These are phyloP conservation scores for Taxidea taxus DNA, from an alignment of 2,113 vertebrate species.

Conservation along the genomic window DNA sequence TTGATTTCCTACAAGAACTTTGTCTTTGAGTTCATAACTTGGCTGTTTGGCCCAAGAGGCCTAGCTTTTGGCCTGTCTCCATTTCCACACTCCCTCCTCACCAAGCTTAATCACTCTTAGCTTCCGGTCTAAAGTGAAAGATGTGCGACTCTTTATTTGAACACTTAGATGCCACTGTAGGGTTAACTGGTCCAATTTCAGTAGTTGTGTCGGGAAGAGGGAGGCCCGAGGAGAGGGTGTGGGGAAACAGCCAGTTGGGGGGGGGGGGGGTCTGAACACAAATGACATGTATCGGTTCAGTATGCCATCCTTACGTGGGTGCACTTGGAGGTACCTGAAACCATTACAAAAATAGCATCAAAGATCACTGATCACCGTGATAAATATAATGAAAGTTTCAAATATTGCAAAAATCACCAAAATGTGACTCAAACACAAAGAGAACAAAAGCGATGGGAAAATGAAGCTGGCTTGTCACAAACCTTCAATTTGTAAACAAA, in stretches of 20 bases:
- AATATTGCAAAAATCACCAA: neutral
- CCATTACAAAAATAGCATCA: neutral
- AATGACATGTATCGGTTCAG: neutral
- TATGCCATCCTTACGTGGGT: neutral
- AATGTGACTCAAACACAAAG: neutral
- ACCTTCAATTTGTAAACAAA: neutral
- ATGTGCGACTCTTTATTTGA: neutral
- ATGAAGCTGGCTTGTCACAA: neutral
- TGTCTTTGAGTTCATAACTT: neutral
- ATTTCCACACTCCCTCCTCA: neutral
- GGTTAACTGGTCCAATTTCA: neutral
- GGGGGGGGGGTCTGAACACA: neutral
- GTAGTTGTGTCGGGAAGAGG: neutral
- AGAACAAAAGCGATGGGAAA: neutral
- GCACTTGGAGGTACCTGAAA: neutral
- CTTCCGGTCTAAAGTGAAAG: neutral
- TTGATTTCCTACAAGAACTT: neutral
- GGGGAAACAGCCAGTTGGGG: neutral
- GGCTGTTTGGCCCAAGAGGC: neutral
- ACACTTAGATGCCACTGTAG: neutral
- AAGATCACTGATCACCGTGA: neutral
- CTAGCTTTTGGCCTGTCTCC: neutral
- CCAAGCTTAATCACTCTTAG: neutral
- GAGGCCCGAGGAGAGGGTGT: neutral
- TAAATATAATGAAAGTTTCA: neutral